These are phyloP conservation scores for Papilio polyxenes DNA, from an alignment of 1,140 invertebrate genomes.

Conservation along the genomic window DNA sequence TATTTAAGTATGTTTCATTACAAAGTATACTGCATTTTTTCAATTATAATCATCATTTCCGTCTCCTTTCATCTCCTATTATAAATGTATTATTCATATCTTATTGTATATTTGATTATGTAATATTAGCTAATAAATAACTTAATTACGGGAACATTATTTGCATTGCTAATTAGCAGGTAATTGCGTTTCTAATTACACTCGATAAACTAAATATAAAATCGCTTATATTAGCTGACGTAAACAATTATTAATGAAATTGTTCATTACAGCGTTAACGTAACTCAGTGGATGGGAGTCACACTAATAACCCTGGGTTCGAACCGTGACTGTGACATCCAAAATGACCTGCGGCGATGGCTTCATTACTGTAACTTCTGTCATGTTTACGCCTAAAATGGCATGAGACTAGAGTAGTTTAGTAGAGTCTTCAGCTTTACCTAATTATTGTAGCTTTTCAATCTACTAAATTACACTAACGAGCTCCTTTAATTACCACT, in stretches of 20 bases:
- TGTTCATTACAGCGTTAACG: not conserved
- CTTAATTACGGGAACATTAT: conserved; percentile 10
- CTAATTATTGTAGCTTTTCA: not conserved
- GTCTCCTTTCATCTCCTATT: not conserved
- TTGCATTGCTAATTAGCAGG: conserved; percentile 9
- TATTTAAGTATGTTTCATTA: no score
- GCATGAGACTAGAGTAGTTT: not conserved
- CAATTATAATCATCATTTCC: not conserved
- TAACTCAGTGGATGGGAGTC: not conserved
- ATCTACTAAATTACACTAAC: no score
- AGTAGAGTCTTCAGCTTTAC: no score
- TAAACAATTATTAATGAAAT: not conserved
- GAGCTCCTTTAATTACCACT: no score
- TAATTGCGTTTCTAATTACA: conserved; percentile 32
- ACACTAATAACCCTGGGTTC: not conserved
- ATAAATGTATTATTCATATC: no score
- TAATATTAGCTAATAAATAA: conserved; percentile 14
- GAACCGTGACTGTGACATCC: not conserved
- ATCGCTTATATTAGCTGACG: not conserved
- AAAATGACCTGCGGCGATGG: not conserved
- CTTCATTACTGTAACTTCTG: not conserved
- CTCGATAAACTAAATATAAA: conserved; percentile 10
- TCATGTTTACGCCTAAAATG: not conserved
- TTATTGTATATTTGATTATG: not conserved
- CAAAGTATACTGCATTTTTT: no score